A percentile compares a stretch with the other conserved stretches of the same genome.
phyloP scores from a whole-genome alignment of 2,888 invertebrate species.

The Synergus gifuensis region DNA sequence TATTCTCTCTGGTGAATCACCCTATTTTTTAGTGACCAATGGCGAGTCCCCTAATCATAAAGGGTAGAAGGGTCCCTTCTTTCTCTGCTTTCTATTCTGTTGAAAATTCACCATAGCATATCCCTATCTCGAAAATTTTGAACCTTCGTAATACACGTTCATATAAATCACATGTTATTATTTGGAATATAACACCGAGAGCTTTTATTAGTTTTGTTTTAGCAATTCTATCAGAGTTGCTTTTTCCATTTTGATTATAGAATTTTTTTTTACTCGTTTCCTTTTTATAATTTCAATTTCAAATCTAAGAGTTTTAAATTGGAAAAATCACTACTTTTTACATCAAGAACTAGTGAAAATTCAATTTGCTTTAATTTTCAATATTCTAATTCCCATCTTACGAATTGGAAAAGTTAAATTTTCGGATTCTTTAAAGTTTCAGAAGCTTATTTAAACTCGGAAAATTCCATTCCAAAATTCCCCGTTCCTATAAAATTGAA shows the following conservation, averaged over 20 bases:
- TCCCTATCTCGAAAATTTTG: slow-evolving; percentile 16
- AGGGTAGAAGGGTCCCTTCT: slow-evolving; percentile 29
- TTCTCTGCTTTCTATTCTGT: slow-evolving; percentile 34
- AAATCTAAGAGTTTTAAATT: neutral
- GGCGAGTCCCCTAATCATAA: slow-evolving; percentile 31
- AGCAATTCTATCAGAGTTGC: neutral
- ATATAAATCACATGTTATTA: slow-evolving; percentile 2
- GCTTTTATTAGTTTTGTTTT: neutral
- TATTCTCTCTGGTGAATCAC: slow-evolving; percentile 33
- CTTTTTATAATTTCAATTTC: neutral
- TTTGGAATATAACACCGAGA: neutral
- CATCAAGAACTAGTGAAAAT: neutral
- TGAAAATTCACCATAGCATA: slow-evolving; percentile 27
- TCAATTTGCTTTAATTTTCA: slow-evolving; percentile 20
- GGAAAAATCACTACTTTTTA: neutral
- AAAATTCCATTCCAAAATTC: slow-evolving; percentile 35
- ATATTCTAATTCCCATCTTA: neutral
- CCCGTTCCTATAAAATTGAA: slow-evolving; percentile 33
- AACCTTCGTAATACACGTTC: neutral
- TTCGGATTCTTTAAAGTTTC: slow-evolving; percentile 7
- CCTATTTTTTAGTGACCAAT: slow-evolving; percentile 40
- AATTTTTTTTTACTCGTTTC: neutral
- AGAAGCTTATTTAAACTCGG: slow-evolving; percentile 19
- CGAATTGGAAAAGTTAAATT: slow-evolving; percentile 12
- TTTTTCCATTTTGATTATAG: neutral